Conservation (phyloP, 2,113 vertebrate species). For the Psophia crepitans region DNA sequence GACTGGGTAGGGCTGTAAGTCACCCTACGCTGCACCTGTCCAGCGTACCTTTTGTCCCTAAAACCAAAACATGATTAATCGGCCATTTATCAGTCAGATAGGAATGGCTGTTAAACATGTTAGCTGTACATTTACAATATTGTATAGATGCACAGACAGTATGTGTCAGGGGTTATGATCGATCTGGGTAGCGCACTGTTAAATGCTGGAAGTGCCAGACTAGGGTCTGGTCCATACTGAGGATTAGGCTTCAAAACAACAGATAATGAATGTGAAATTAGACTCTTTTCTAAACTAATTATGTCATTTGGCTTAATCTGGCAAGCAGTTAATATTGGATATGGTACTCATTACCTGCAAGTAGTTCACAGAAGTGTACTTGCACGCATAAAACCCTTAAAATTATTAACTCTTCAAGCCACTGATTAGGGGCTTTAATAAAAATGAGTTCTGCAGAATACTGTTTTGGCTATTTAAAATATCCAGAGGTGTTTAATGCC, state of each 20-base stretch:
- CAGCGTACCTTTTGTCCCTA: not conserved
- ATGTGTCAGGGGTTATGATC: not conserved
- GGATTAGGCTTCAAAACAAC: not conserved
- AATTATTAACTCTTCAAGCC: not conserved
- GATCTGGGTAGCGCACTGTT: not conserved
- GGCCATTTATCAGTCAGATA: not conserved
- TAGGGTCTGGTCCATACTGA: not conserved
- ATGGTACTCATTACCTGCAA: not conserved
- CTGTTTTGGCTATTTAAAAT: not conserved
- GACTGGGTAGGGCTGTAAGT: not conserved
- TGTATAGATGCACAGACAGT: not conserved
- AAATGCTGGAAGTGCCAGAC: not conserved
- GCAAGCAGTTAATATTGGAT: not conserved
- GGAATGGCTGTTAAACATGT: not conserved
- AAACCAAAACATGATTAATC: not conserved
- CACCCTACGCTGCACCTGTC: fast-evolving
- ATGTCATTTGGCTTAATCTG: not conserved
- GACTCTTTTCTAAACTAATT: not conserved
- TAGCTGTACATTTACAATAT: not conserved
- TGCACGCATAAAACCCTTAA: not conserved
- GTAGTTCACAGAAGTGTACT: not conserved
- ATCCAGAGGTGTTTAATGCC: no score
- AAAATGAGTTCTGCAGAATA: not conserved
- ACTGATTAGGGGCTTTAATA: not conserved
- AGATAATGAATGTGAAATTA: not conserved